A percentile compares a stretch with the other conserved stretches of the same genome.
phyloP scores from a whole-genome alignment of 2,113 vertebrate genomes.

The Etheostoma cragini region DNA sequence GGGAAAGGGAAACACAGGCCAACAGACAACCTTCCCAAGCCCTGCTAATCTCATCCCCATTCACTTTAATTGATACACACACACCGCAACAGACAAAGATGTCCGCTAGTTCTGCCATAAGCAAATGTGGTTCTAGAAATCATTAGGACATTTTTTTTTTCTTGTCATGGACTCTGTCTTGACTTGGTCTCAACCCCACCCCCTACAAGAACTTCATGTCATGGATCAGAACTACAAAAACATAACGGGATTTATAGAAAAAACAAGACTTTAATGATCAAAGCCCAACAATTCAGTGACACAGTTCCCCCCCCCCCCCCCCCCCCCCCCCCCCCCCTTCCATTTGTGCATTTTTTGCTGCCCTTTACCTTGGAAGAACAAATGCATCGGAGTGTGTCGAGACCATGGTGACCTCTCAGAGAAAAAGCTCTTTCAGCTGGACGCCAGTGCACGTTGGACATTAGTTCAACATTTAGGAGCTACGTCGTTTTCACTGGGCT shows the following conservation, averaged over 20 bases:
- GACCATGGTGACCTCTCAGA: background rate
- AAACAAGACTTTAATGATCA: conserved; percentile 31
- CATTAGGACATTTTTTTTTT: too few species aligned
- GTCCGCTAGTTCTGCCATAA: too few species aligned
- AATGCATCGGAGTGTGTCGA: background rate
- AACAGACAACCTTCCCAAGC: too few species aligned
- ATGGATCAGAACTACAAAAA: background rate
- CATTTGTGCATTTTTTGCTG: background rate
- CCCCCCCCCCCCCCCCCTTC: too few species aligned
- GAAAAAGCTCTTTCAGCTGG: background rate
- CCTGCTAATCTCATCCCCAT: too few species aligned
- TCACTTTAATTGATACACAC: too few species aligned
- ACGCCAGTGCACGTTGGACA: conserved; percentile 14
- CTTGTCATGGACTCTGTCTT: too few species aligned
- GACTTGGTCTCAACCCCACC: too few species aligned
- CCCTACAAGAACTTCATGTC: too few species aligned
- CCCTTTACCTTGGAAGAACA: background rate
- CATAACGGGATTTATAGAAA: conserved; percentile 24
- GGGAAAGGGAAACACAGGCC: too few species aligned
- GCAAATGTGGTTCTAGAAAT: too few species aligned
- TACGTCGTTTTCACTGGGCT: background rate
- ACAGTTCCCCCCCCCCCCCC: background rate
- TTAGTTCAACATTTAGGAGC: background rate
- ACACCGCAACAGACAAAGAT: too few species aligned
- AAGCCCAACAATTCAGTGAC: conserved; percentile 17